A percentile compares a stretch with the other conserved stretches of the same genome.
Conservation (phyloP, 2,888 invertebrate genomes). For the Loripinus fragilis region DNA sequence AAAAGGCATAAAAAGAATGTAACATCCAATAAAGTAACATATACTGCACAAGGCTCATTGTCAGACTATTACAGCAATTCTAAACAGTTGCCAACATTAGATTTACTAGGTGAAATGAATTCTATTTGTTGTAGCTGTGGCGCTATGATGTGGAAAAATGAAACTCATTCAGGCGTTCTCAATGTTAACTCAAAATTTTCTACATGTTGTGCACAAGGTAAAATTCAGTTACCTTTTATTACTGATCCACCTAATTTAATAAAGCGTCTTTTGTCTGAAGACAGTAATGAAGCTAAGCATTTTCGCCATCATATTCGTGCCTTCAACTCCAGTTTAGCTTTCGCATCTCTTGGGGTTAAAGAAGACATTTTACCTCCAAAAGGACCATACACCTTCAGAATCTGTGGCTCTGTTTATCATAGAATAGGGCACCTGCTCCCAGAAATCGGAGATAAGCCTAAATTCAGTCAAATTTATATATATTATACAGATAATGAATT, state of each 20-base stretch:
- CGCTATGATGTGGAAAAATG: conserved; percentile 7
- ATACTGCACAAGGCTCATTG: not conserved
- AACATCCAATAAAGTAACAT: conserved; percentile 6
- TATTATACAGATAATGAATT: conserved; percentile 8
- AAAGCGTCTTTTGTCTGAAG: conserved; percentile 4
- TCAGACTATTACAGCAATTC: not conserved
- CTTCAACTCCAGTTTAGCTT: conserved; percentile 15
- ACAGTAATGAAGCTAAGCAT: conserved; percentile 4
- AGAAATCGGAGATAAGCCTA: not conserved
- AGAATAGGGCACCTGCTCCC: conserved; percentile 1
- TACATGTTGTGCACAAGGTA: conserved; percentile 12
- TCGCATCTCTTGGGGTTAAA: conserved; percentile 4
- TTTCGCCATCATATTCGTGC: conserved; percentile 6
- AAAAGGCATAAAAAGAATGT: not conserved
- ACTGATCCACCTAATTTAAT: conserved; percentile 8
- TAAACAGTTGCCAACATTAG: not conserved
- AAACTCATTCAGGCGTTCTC: not conserved
- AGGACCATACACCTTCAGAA: conserved; percentile 1
- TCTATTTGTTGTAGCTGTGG: conserved; percentile 2
- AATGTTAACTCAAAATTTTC: conserved; percentile 14
- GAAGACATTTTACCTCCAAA: conserved; percentile 8
- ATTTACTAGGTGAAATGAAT: not conserved
- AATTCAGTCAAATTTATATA: conserved; percentile 17
- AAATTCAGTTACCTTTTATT: conserved; percentile 7
- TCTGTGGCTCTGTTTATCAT: conserved; percentile 10